Conservation (phyloP, 1,140 invertebrate species). For the Harpegnathos saltator region DNA sequence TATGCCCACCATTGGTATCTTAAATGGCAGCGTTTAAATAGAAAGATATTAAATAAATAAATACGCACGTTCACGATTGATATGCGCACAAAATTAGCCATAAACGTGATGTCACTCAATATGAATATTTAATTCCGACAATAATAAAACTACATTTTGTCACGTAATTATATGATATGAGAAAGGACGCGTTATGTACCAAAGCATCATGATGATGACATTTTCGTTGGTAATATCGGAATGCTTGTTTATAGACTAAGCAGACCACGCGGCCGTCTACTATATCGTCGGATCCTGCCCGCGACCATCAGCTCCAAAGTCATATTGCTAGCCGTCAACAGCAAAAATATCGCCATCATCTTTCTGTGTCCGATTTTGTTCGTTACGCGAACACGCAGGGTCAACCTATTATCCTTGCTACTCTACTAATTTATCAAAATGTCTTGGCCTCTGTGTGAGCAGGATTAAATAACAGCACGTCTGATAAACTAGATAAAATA, state of each 20-base stretch:
- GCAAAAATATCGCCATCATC: constrained; percentile 63
- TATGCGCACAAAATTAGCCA: neutral
- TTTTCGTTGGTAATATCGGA: neutral
- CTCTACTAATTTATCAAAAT: constrained; percentile 47
- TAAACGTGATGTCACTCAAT: neutral
- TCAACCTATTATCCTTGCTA: constrained; percentile 69
- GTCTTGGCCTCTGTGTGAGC: neutral
- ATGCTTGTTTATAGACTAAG: constrained; percentile 60
- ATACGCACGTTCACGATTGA: neutral
- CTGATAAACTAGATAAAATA: neutral
- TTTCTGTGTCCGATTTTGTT: constrained; percentile 72
- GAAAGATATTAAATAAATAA: constrained; percentile 1
- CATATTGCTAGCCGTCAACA: constrained; percentile 23
- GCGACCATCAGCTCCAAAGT: constrained; percentile 21
- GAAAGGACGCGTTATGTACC: neutral
- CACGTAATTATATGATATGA: neutral
- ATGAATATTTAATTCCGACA: constrained; percentile 10
- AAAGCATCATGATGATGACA: neutral
- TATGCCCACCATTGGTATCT: constrained; percentile 53
- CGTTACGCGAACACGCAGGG: constrained; percentile 59
- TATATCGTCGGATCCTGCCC: constrained; percentile 65
- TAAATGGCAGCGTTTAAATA: neutral
- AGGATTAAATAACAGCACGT: neutral
- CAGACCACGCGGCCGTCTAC: constrained; percentile 54
- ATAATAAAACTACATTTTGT: neutral